These are phyloP conservation scores for Litoditis marina DNA, from an alignment of 2,888 invertebrate genomes.

Conservation along the genomic window DNA sequence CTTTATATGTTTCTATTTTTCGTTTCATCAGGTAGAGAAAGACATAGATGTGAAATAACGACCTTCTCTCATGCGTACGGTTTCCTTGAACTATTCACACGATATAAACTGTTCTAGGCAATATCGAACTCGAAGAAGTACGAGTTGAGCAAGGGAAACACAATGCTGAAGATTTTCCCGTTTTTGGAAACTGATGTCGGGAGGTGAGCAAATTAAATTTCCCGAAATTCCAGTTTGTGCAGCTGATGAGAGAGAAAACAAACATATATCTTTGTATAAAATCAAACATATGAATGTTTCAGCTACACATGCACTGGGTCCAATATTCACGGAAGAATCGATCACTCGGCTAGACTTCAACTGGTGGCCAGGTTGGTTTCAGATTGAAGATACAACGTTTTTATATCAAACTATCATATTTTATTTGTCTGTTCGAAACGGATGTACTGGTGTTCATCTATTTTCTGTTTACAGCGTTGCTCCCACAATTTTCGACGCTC, in stretches of 20 bases:
- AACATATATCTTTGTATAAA: no score
- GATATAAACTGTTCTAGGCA: slow-evolving; percentile 10
- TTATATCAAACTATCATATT: no score
- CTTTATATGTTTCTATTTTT: no score
- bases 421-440: no score
- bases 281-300: not conserved
- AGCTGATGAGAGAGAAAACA: no score
- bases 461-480: no score
- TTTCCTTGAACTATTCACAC: no score
- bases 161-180: slow-evolving; percentile 53
- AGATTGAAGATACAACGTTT: no score
- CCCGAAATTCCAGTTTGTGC: not conserved
- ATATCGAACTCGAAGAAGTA: slow-evolving; percentile 48
- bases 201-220: slow-evolving; percentile 21
- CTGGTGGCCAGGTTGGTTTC: slow-evolving; percentile 19
- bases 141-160: slow-evolving; percentile 31
- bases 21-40: no score
- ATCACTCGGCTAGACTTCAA: slow-evolving; percentile 20
- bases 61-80: no score
- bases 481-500: slow-evolving; percentile 51
- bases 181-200: slow-evolving; percentile 57
- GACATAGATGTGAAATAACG: no score
- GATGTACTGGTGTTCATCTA: no score
- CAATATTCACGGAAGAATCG: slow-evolving; percentile 46
- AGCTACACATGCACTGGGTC: slow-evolving; percentile 61